Evolutionary conservation across 2,797 vertebrate species (phyloP).

Genomic region (Sebastes nivosus): DNA sequence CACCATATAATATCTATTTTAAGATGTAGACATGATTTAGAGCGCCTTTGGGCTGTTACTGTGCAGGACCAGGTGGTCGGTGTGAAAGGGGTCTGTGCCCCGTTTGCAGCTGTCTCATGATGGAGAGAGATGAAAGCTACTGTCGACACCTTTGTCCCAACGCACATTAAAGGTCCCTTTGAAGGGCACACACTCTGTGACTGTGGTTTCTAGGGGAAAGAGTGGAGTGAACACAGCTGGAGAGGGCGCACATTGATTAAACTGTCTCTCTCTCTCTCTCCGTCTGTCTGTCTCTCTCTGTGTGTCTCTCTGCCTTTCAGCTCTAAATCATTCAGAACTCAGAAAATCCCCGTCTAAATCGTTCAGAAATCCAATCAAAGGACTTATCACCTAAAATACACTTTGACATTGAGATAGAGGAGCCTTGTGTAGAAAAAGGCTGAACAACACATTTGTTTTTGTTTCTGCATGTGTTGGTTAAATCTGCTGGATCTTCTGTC

Average conservation of each 20-base stretch:
- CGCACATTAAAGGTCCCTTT: constrained; percentile 75
- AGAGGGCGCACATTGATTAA: constrained; percentile 32
- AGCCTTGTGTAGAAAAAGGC: background rate
- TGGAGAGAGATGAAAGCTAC: constrained; percentile 61
- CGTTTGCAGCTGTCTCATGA: constrained; percentile 55
- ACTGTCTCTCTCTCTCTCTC: background rate
- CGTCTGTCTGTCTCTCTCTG: background rate
- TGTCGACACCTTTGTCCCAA: constrained; percentile 64
- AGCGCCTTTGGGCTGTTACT: background rate
- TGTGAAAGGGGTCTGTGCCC: background rate
- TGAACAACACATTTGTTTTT: background rate
- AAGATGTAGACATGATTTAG: background rate
- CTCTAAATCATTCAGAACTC: constrained; percentile 36
- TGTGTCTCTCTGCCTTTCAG: background rate
- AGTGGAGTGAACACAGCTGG: constrained; percentile 46
- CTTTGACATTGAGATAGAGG: background rate
- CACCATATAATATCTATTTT: background rate
- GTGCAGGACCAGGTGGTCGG: constrained; percentile 45
- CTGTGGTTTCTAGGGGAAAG: constrained; percentile 25
- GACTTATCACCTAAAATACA: background rate
- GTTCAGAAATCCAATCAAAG: constrained; percentile 12
- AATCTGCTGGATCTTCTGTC: constrained; percentile 11
- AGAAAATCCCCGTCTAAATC: background rate
- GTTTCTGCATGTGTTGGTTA: background rate
- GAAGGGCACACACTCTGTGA: constrained; percentile 58